Base-by-base conservation (phyloP, 2,113 vertebrate genomes). In the Oncorhynchus tshawytscha region DNA sequence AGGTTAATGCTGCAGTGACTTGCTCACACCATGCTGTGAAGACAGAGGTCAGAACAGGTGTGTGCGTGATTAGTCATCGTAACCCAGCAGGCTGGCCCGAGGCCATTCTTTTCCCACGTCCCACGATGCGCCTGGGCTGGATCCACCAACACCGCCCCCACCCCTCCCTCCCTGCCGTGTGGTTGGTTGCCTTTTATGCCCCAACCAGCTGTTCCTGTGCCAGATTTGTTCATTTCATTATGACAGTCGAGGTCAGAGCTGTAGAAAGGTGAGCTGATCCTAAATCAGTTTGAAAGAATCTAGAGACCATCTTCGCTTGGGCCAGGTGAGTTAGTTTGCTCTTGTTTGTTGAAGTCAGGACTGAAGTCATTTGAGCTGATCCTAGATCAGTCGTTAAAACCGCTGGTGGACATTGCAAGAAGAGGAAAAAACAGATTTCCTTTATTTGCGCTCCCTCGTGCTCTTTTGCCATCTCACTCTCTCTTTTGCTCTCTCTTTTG, bases 1-100 rank as follows among this genome's bases (percentile, higher is more conserved):
- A 60, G 71, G 62, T 75, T 85, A 77, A 74, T 76, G 82, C 82
- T 29, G 54, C 77, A 66, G 70, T 24, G 75, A 62, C 72, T 78
- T 72, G 70, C 51, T 16, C 13, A 54, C 39, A 18, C 13, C 51
- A 39, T 73, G 12, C 68, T 25, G 78, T 76, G 77, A 74, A 18
- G 80, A 77, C 67, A 71, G 68, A 69, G 59, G 76, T 59, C 67
- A 71, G 70, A 78, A 73, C 78, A 81, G 73, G 78, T 82, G 84
- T 25, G 74, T 86, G 88, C 85, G 62, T 20, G n/a, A 62, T 62
- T 22, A 8, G 59, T 62, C n/a, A 62, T 5, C 69, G 67, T 78
- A 65, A 78, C 39, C 78, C 71, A 48, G 79, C 73, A 80, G 78
- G 69, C 77, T 78, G 76, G 80, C 76, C 48, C 12, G 4, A 31